Evolutionary conservation across 2,888 invertebrate genomes (phyloP), one percentile per base, ranked within the genome.

Genomic region (Coleophora deauratella): DNA sequence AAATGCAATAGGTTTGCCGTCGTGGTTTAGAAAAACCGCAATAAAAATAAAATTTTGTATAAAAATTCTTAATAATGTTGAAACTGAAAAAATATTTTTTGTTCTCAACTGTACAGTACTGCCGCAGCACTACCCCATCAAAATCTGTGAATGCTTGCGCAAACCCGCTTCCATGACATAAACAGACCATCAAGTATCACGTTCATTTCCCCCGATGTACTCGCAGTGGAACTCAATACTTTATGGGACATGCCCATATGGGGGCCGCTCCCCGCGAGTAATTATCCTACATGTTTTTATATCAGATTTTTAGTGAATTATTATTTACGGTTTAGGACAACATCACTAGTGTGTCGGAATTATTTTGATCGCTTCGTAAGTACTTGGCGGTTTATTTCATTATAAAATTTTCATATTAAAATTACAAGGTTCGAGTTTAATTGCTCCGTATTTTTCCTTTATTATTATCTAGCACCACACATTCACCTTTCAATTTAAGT

Each of bases 141-240:
- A 82, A 85, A 84, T 85, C 84, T 81, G 81, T 85, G 85, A 84
- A 85, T 85, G 85, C 84, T 85, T 85, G 82, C 85, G 66, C 84
- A 85, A 85, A 84, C 84, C 81, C 84, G 85, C 85, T 85, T 85
- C 79, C 82, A 82, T 82, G 82, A 78, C 79, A 79, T 72, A 79
- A 81, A 80, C 77, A 78, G 67, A 72, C 68, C 65, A 72, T 76
- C 63, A 78, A 79, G 75, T 73, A 80, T 59, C 51, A 55, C 55
- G 69, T 76, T 80, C 72, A 76, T 72, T 70, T 51, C 42, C 43
- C 47, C 51, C 44, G 44, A 40, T 44, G 54, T 50, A 21, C 55
- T 52, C 44, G 46, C 41, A 48, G 46, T 50, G 55, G 51, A 68
- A 66, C 62, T 46, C 50, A 42, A 55, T 72, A 71, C 76, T 80